Percentiles rank a stretch among this genome's conserved stretches.
These are phyloP conservation scores for Cyphomyrus discorhynchus DNA, from an alignment of 2,113 vertebrate species.

Conservation along the genomic window DNA sequence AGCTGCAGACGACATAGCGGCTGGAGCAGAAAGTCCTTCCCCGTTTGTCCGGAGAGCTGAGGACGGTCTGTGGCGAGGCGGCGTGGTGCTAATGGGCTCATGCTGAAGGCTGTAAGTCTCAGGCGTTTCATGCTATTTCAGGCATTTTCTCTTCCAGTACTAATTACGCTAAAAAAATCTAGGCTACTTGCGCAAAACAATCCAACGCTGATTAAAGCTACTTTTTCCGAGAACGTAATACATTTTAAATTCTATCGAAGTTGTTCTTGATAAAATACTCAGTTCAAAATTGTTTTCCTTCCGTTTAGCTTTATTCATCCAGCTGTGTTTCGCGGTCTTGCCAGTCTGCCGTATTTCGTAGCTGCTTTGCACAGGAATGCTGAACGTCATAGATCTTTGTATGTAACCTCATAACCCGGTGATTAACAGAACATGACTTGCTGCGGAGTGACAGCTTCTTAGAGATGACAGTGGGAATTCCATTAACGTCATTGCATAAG, in stretches of 20 bases:
- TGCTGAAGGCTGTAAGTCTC: background rate
- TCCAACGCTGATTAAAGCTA: background rate
- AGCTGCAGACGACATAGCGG: slow-evolving; percentile 6
- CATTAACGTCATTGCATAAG: background rate
- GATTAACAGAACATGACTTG: background rate
- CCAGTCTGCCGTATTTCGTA: background rate
- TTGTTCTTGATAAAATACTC: background rate
- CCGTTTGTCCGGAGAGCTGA: background rate
- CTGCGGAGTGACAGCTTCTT: background rate
- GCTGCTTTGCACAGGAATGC: background rate
- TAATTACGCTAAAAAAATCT: background rate
- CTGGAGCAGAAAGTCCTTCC: background rate
- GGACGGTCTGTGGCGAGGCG: background rate
- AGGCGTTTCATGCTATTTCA: background rate
- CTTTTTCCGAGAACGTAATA: background rate
- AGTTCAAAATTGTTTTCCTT: background rate
- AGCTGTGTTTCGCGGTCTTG: background rate
- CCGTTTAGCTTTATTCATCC: background rate
- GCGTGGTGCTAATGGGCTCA: background rate
- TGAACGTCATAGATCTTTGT: background rate
- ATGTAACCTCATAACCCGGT: background rate
- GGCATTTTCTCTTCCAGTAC: background rate
- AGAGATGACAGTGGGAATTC: background rate
- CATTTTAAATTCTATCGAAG: background rate
- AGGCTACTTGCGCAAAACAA: background rate